phyloP scores from a whole-genome alignment of 2,797 vertebrate species.

The Urosaurus nigricauda region DNA sequence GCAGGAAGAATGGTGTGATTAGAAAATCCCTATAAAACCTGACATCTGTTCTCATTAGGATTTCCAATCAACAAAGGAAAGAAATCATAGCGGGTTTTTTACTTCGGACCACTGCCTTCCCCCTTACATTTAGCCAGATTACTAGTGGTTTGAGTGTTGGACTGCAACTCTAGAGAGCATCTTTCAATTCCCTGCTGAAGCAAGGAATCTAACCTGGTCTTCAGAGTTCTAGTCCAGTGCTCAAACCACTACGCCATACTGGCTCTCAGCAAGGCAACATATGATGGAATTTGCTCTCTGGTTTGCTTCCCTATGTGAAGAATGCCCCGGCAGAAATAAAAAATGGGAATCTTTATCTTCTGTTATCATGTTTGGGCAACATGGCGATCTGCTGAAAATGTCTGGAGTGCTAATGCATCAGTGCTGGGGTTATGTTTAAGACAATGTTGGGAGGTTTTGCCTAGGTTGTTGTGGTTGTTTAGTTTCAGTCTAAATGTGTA shows the following conservation, averaged over 20 bases:
- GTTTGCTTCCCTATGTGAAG: not conserved
- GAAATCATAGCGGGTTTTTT: not conserved
- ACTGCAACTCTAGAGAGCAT: no score
- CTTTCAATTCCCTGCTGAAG: no score
- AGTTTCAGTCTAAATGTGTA: not conserved
- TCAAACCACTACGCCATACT: no score
- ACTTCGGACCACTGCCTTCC: not conserved
- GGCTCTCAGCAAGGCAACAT: not conserved
- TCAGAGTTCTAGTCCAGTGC: no score
- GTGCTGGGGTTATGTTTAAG: not conserved
- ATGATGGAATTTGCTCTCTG: not conserved
- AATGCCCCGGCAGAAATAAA: not conserved
- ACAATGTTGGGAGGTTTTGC: not conserved
- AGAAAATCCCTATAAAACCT: constrained; percentile 36
- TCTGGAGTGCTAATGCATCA: not conserved
- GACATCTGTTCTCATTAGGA: not conserved
- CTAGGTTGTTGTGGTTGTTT: not conserved
- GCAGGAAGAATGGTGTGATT: constrained; percentile 43
- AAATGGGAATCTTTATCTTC: not conserved
- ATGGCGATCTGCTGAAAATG: not conserved
- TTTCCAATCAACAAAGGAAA: not conserved
- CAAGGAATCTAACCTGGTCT: no score
- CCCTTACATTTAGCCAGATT: not conserved
- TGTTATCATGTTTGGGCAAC: not conserved
- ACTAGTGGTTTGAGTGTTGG: not conserved